Percentiles rank a stretch among this genome's conserved stretches.
phyloP scores from a whole-genome alignment of 2,113 vertebrate species.

The Shinisaurus crocodilurus region DNA sequence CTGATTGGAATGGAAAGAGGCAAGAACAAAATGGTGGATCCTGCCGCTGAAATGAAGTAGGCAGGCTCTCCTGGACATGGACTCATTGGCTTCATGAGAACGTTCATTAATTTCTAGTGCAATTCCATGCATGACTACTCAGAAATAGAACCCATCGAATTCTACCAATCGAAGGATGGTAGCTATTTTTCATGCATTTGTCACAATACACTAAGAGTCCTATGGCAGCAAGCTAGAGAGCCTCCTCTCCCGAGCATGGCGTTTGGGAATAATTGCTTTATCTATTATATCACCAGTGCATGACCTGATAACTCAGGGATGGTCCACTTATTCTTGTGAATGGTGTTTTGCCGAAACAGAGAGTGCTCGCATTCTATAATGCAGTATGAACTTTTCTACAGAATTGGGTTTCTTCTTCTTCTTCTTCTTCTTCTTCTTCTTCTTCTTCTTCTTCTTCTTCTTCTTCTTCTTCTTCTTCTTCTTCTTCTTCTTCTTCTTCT shows the following conservation, averaged over 20 bases:
- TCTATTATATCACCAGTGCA: background rate
- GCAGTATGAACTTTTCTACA: conserved; percentile 3
- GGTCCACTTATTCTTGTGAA: background rate
- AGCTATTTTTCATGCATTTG: background rate
- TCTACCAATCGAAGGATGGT: no score
- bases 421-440: no score
- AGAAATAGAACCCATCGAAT: background rate
- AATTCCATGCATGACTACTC: background rate
- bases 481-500: no score
- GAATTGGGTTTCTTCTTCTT: background rate
- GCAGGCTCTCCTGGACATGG: background rate
- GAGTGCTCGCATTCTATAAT: background rate
- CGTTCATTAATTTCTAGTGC: background rate
- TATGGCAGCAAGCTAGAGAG: no score
- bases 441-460: no score
- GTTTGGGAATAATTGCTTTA: background rate
- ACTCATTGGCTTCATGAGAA: background rate
- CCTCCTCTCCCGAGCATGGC: background rate
- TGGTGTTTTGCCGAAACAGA: background rate
- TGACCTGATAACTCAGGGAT: background rate
- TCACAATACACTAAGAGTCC: background rate
- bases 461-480: no score
- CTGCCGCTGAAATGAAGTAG: no score
- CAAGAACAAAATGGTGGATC: background rate
- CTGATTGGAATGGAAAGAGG: background rate